Percentiles rank a stretch among this genome's conserved stretches.
Evolutionary conservation across 2,113 vertebrate genomes (phyloP).

Genomic region (Oreochromis niloticus): DNA sequence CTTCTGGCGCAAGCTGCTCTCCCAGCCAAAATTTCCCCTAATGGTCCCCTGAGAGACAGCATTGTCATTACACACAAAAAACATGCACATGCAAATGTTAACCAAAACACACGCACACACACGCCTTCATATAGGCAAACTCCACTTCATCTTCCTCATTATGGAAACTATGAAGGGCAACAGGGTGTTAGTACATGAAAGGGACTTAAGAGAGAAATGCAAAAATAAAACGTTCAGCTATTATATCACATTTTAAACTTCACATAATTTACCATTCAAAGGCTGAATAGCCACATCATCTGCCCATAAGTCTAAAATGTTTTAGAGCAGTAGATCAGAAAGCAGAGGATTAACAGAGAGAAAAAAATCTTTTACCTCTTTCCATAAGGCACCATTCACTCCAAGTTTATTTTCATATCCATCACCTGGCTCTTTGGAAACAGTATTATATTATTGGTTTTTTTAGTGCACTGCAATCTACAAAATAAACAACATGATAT

Average conservation of each 20-base stretch:
- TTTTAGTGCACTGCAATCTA: not conserved
- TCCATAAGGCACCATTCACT: not conserved
- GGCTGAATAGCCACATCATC: not conserved
- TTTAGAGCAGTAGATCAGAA: not conserved
- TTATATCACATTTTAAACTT: not conserved
- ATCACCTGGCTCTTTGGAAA: not conserved
- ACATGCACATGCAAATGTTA: not conserved
- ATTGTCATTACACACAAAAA: slow-evolving; percentile 48
- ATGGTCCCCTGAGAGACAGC: slow-evolving; percentile 55
- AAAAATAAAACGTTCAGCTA: not conserved
- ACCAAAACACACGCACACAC: not conserved
- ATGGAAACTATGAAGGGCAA: not conserved
- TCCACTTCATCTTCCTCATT: not conserved
- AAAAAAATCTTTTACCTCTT: slow-evolving; percentile 7
- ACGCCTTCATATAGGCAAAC: not conserved
- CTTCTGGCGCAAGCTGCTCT: slow-evolving; percentile 70
- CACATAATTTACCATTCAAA: not conserved
- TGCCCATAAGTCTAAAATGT: not conserved
- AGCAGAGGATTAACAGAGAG: not conserved
- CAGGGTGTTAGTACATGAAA: not conserved
- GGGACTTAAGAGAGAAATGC: not conserved
- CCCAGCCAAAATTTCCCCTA: slow-evolving; percentile 66
- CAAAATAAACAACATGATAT: not conserved
- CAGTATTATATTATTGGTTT: not conserved
- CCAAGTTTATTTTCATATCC: not conserved